Conservation (phyloP, 2,113 vertebrate genomes). For the Regulus satrapa region DNA sequence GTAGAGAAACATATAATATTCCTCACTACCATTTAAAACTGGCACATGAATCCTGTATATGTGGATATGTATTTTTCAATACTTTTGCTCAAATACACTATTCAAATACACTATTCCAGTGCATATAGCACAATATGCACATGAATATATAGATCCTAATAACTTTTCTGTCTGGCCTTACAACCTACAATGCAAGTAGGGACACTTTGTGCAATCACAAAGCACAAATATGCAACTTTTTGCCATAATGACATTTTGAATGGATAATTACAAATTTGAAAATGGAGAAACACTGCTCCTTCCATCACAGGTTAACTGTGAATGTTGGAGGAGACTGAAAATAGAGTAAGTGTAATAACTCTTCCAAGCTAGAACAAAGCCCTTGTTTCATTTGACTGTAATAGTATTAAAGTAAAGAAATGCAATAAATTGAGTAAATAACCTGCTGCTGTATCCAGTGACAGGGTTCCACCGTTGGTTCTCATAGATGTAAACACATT, state of each 20-base stretch:
- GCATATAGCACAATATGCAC: neutral
- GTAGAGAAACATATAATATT: neutral
- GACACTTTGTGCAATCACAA: neutral
- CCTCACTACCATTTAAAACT: neutral
- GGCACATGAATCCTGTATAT: neutral
- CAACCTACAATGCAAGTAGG: neutral
- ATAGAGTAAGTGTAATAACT: neutral
- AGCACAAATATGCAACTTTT: neutral
- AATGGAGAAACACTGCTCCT: neutral
- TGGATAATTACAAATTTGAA: neutral
- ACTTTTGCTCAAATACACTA: neutral
- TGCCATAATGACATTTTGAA: neutral
- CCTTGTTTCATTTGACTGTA: neutral
- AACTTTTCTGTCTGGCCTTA: neutral
- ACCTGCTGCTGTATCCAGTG: constrained; percentile 92
- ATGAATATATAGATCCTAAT: neutral
- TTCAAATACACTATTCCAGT: neutral
- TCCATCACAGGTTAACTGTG: neutral
- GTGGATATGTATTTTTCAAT: neutral
- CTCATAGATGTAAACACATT: constrained; percentile 91
- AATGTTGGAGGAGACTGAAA: neutral
- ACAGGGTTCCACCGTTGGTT: constrained; percentile 98
- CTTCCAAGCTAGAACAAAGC: neutral
- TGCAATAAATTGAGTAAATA: neutral
- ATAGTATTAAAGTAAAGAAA: neutral